Conservation (phyloP, 2,888 invertebrate genomes). For the Melipona beecheii region DNA sequence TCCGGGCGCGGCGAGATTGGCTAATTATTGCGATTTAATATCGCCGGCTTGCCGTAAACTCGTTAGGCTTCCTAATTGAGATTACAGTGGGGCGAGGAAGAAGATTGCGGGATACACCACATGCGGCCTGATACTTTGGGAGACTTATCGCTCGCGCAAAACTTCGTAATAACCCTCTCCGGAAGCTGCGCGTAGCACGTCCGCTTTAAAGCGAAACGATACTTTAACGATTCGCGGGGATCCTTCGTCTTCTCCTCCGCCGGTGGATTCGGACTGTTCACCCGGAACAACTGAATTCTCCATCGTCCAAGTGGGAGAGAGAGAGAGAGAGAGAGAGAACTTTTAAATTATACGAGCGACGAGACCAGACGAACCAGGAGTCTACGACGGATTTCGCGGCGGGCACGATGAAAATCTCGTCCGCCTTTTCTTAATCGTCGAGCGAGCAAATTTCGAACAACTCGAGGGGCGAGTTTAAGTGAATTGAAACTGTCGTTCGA, state of each 20-base stretch:
- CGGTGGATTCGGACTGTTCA: conserved; percentile 29
- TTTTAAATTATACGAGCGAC: background rate
- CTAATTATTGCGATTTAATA: conserved; percentile 61
- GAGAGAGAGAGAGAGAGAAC: background rate
- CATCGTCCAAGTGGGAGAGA: background rate
- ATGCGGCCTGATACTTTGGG: conserved; percentile 55
- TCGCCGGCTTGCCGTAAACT: conserved; percentile 56
- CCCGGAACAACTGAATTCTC: background rate
- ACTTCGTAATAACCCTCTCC: conserved; percentile 57
- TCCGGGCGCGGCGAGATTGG: conserved; percentile 48
- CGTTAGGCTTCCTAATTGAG: conserved; percentile 63
- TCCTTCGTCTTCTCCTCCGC: conserved; percentile 3
- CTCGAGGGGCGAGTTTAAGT: background rate
- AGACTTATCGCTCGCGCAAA: conserved; percentile 61
- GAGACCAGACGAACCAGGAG: background rate
- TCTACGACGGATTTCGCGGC: background rate
- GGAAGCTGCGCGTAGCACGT: conserved; percentile 40
- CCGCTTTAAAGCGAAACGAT: conserved; percentile 50
- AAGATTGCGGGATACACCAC: conserved; percentile 62
- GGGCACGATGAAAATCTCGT: background rate
- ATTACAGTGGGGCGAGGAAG: conserved; percentile 52
- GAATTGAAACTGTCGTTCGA: background rate
- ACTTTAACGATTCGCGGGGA: conserved; percentile 48
- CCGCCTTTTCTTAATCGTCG: background rate
- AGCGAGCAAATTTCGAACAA: background rate